Conservation (phyloP, 1,140 invertebrate species). For the Amyelois transitella region DNA sequence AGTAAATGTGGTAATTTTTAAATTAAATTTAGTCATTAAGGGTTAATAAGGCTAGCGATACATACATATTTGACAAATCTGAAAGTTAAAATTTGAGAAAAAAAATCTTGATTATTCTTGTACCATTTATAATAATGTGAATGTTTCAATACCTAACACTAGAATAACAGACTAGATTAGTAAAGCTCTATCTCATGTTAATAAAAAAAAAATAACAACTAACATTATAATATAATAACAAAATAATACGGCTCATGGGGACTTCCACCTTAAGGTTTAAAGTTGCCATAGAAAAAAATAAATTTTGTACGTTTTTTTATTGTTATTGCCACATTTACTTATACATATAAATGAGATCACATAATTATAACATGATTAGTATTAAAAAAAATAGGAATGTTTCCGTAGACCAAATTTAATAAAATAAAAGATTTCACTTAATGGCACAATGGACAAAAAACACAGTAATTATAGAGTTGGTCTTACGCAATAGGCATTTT, state of each 20-base stretch:
- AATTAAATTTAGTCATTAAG: too few relatives aligned
- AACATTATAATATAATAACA: conserved; percentile 9
- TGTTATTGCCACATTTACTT: not conserved
- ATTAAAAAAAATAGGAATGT: too few relatives aligned
- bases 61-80: not conserved
- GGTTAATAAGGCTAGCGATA: too few relatives aligned
- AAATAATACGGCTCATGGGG: not conserved
- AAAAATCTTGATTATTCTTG: not conserved
- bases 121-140: too few relatives aligned
- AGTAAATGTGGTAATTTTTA: too few relatives aligned
- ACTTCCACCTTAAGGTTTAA: not conserved
- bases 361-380: too few relatives aligned
- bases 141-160: conserved; percentile 11
- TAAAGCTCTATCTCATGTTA: conserved; percentile 13
- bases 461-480: too few relatives aligned
- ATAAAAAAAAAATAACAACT: not conserved
- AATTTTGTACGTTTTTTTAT: not conserved
- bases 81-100: not conserved
- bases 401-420: too few relatives aligned
- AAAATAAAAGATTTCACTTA: too few relatives aligned
- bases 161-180: conserved; percentile 21
- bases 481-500: too few relatives aligned
- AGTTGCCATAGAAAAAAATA: not conserved
- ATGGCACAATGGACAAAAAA: too few relatives aligned
- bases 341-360: too few relatives aligned